Evolutionary conservation across 2,113 vertebrate species (phyloP), one percentile per base, ranked within the genome.

Genomic region (Nannospalax galili): DNA sequence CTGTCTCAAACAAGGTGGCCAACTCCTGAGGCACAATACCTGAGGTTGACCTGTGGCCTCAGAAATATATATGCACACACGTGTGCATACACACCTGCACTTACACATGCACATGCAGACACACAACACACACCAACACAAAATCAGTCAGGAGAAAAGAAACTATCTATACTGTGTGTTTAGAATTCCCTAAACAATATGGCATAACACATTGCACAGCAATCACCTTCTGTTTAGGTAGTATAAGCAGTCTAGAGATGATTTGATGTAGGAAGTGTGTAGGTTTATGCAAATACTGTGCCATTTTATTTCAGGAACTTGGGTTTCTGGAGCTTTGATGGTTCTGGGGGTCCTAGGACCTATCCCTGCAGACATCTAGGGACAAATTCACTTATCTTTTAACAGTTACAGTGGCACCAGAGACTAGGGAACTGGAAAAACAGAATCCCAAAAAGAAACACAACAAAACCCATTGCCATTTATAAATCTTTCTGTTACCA

Each of bases 361-460:
- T 60, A 42, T 40, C 65, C n/a, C 16, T 37, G 5, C 8, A 70
- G 40, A 85, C 11, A 85, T 28, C 11, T 52, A 72, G 35, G 52
- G 62, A 28, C 19, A 8, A 67, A 32, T 72, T 30, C 70, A 48
- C 42, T 94, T 86, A 67, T 52, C 67, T 0, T 88, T 88, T 79
- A 7, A 0, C 74, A 78, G 0, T 45, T 80, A 82, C n/a, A 8
- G n/a, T 20, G 42, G 26, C 40, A 52, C 79, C 80, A 69, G 82
- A 95, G 97, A 74, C 7, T 56, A 97, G 8, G 40, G 42, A 64
- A 77, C 9, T 62, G 40, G 92, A 97, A 98, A 96, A 84, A 89
- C 93, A 97, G 79, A 95, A 79, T 86, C 79, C 90, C 85, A 65
- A 37, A 60, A 95, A 95, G n/a, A 67, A 78, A 60, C 30, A 80